Evolutionary conservation across 64 coral and sea anemone species (phyloP).

Genomic region (Stylophora pistillata): DNA sequence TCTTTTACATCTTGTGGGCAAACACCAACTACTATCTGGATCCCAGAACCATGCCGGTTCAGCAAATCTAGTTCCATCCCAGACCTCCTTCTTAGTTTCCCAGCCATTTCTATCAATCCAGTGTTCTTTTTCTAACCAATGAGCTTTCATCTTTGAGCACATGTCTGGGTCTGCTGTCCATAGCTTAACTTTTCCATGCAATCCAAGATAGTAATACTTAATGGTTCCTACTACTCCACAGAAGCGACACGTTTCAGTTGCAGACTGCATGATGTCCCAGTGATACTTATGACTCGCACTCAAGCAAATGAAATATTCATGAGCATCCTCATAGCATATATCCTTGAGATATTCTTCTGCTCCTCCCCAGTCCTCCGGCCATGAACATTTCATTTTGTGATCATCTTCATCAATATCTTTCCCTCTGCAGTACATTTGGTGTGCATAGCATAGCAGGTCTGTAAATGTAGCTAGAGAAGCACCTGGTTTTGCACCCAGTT

Average conservation of each 20-base stretch:
- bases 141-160: constrained; percentile 32
- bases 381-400: neutral
- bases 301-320: constrained; percentile 43
- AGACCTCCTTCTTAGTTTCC: constrained; percentile 46
- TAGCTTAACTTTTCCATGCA: constrained; percentile 29
- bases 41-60: constrained; percentile 50
- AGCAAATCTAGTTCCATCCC: constrained; percentile 46
- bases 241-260: constrained; percentile 14
- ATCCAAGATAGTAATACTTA: constrained; percentile 36
- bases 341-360: neutral
- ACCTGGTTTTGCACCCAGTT: constrained; percentile 19
- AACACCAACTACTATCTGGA: constrained; percentile 24
- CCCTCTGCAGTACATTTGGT: constrained; percentile 37
- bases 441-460: constrained; percentile 41
- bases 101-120: constrained; percentile 35
- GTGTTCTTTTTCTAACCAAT: constrained; percentile 35
- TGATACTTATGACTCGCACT: constrained; percentile 10
- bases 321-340: constrained; percentile 15
- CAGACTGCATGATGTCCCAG: constrained; percentile 49
- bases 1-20: constrained; percentile 40
- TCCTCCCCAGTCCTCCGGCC: constrained; percentile 27
- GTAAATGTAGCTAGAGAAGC: constrained; percentile 18
- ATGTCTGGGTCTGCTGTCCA: constrained; percentile 8
- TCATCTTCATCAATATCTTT: constrained; percentile 43
- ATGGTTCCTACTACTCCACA: constrained; percentile 34